These are phyloP conservation scores for Scaptomyza cyrtandrae DNA, from an alignment of 2,888 invertebrate genomes.

Conservation along the genomic window DNA sequence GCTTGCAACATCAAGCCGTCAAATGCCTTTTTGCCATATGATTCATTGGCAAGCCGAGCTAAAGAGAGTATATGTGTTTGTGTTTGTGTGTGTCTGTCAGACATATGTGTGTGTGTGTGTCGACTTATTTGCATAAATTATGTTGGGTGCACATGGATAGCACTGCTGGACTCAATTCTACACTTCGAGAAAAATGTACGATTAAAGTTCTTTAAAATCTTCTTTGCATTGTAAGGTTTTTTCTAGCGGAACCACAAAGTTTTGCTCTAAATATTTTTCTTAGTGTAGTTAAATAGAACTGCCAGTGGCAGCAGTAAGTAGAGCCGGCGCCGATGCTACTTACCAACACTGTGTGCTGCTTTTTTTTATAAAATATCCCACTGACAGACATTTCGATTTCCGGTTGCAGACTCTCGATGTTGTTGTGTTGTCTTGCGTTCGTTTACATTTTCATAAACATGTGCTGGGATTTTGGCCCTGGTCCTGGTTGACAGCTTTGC, in stretches of 20 bases:
- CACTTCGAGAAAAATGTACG: not conserved
- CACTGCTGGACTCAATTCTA: slow-evolving; percentile 8
- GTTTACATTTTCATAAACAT: slow-evolving; percentile 74
- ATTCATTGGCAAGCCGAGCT: slow-evolving; percentile 58
- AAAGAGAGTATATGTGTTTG: slow-evolving; percentile 25
- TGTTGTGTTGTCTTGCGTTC: slow-evolving; percentile 42
- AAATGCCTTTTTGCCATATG: slow-evolving; percentile 67
- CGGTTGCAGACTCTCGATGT: slow-evolving; percentile 58
- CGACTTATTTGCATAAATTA: slow-evolving; percentile 72
- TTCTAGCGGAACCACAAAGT: no score
- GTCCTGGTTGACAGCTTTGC: slow-evolving; percentile 57
- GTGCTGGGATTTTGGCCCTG: slow-evolving; percentile 55
- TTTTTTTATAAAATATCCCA: slow-evolving; percentile 64
- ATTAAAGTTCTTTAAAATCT: not conserved
- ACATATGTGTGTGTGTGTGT: slow-evolving; percentile 51
- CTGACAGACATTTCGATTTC: slow-evolving; percentile 78
- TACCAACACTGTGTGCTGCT: slow-evolving; percentile 30
- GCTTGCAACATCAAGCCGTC: slow-evolving; percentile 45
- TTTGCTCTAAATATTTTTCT: not conserved
- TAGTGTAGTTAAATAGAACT: slow-evolving; percentile 1
- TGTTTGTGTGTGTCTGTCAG: slow-evolving; percentile 27
- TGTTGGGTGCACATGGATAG: slow-evolving; percentile 20
- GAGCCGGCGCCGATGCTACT: slow-evolving; percentile 41
- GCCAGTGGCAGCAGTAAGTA: slow-evolving; percentile 12
- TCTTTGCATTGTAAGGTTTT: not conserved